Evolutionary conservation across 2,888 invertebrate species (phyloP), one percentile per base, ranked within the genome.

Genomic region (Suillia variegata): DNA sequence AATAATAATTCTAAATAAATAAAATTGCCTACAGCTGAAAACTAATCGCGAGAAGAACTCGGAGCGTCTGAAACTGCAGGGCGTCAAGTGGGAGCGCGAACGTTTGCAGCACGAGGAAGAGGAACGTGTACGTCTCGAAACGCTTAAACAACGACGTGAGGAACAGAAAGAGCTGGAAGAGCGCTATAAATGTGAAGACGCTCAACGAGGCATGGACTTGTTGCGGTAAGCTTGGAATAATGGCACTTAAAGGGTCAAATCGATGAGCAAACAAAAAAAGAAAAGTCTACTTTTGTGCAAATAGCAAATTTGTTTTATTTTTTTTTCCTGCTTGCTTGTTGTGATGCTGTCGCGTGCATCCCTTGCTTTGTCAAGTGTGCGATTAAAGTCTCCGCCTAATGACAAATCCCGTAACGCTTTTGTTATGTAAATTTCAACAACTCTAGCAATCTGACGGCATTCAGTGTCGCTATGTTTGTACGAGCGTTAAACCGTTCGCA

Each of bases 61-160:
- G 1, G 81, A 82, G 58, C 78, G 77, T n/a, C 68, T 82, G 52
- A 73, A 78, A 55, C 68, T 75, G 15, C 81, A 80, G 64, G 82
- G 80, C 54, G 71, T 74, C 6, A 82, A 82, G 63, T 82, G 82
- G 83, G 82, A 83, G 62, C 73, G 75, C 10, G 80, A 82, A 63
- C 71, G 81, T 2, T 54, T 74, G 8, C 71, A 75, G 15, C 76
- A 78, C 60, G 79, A 80, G 26, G 74, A 77, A 61, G 69, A 77
- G 42, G 81, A 81, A 59, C 70, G 69, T 6, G 68, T 72, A 60
- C 73, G 76, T 38, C 63, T 77, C 63, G 69, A 70, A 33, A 67
- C 71, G 64, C 60, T 75, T 13, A 67, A 67, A n/a, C 69, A 73
- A 38, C 70, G 73, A 2, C 67, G 67, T 13, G 67, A 69, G 6